Percentiles rank a stretch among this genome's conserved stretches.
Evolutionary conservation across 92 coral and sea anemone genomes (phyloP).

Genomic region (Nematostella vectensis): DNA sequence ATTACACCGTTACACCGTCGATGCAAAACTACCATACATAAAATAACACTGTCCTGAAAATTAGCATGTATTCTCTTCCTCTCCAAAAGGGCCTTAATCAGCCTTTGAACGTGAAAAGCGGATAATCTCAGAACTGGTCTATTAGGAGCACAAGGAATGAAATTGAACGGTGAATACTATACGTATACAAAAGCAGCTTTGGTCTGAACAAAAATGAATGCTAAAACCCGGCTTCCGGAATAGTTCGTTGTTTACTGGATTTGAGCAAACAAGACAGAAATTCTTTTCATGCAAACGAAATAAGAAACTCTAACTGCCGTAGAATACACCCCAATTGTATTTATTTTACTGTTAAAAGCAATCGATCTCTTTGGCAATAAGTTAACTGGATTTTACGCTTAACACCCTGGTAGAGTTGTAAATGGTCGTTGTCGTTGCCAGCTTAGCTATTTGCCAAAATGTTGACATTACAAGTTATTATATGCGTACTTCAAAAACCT

Average conservation of each 20-base stretch:
- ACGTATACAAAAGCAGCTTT: background rate
- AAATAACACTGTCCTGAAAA: background rate
- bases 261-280: background rate
- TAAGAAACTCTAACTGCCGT: no score
- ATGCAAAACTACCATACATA: background rate
- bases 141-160: background rate
- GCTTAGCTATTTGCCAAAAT: no score
- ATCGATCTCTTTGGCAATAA: no score
- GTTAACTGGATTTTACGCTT: no score
- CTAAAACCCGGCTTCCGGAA: background rate
- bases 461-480: no score
- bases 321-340: no score
- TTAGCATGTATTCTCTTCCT: background rate
- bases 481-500: no score
- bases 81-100: background rate
- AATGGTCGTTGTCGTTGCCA: no score
- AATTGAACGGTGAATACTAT: background rate
- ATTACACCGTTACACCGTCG: no score
- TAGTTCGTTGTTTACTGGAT: constrained; percentile 5
- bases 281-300: background rate
- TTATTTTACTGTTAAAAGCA: no score
- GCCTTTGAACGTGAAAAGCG: constrained; percentile 1
- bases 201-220: background rate
- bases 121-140: background rate
- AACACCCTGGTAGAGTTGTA: no score